Evolutionary conservation across 2,888 invertebrate genomes (phyloP), one percentile per base, ranked within the genome.

Genomic region (Metopia argyrocephala): DNA sequence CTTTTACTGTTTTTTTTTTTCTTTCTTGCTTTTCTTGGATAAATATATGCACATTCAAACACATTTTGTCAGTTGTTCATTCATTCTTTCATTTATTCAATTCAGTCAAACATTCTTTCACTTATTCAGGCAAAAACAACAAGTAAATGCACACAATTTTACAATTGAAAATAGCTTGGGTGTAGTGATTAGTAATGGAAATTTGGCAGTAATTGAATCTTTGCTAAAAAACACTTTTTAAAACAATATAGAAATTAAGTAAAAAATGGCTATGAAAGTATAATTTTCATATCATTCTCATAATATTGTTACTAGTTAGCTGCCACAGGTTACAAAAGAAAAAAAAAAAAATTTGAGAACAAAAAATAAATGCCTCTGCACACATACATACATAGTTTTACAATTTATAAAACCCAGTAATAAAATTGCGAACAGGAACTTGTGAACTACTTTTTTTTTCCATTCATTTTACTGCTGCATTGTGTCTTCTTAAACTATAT

Each of bases 361-460:
- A n/a, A n/a, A n/a, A n/a, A n/a, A n/a, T n/a, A 62, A 65, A 66
- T 73, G 64, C 31, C 68, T 62, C 25, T 70, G 57, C 75, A n/a
- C n/a, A n/a, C n/a, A n/a, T n/a, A n/a, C n/a, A n/a, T n/a, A n/a
- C n/a, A 79, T 74, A 81, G 69, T 78, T 81, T 70, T 66, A 78
- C 74, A 66, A 81, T 78, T 78, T 81, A 78, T 78, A 69, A 66
- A 66, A 74, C 74, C 69, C 65, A 74, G 74, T 78, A 70, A 78
- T 78, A 78, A 83, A 83, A 80, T 82, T 78, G 76, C 66, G 65
- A 71, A 79, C 69, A 78, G 82, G 76, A 83, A 82, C 82, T 83
- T 82, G 68, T 81, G 81, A 83, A 83, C 78, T 81, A 83, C 71
- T 83, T 83, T 83, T 69, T 83, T 83, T 69, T 69, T 71, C 54